A percentile compares a stretch with the other conserved stretches of the same genome.
Evolutionary conservation across 2,113 vertebrate genomes (phyloP).

Genomic region (Rafetus swinhoei): DNA sequence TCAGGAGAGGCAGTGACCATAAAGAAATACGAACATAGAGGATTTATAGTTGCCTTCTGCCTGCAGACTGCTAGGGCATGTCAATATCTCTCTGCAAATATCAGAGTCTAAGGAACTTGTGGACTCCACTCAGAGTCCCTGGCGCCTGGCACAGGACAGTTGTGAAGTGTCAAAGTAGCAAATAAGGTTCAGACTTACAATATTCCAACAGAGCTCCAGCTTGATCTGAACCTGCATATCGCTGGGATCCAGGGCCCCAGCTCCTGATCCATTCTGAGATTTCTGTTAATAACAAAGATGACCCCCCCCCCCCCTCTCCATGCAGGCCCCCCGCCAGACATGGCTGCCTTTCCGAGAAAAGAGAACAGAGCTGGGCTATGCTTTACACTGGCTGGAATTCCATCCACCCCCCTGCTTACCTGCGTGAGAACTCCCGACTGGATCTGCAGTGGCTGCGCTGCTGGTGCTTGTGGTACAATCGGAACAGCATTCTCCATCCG

Average conservation of each 20-base stretch:
- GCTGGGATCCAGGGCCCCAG: not conserved
- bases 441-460: slow-evolving; percentile 94
- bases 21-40: not conserved
- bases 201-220: not conserved
- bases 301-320: not conserved
- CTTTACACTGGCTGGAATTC: not conserved
- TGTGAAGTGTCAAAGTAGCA: not conserved
- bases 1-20: not conserved
- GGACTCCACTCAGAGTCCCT: not conserved
- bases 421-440: slow-evolving; percentile 95
- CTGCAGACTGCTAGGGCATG: not conserved
- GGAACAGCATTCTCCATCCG: slow-evolving; percentile 96
- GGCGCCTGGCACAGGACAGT: not conserved
- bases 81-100: not conserved
- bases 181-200: not conserved
- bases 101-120: not conserved
- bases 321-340: not conserved
- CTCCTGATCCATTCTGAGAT: not conserved
- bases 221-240: not conserved
- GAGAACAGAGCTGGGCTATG: not conserved
- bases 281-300: not conserved
- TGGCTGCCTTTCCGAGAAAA: too few species aligned
- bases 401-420: slow-evolving; percentile 78
- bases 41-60: not conserved
- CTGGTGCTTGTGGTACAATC: slow-evolving; percentile 93